These are phyloP conservation scores for Isaurus tuberculatus DNA, from an alignment of 92 coral and sea anemone species.

Conservation along the genomic window DNA sequence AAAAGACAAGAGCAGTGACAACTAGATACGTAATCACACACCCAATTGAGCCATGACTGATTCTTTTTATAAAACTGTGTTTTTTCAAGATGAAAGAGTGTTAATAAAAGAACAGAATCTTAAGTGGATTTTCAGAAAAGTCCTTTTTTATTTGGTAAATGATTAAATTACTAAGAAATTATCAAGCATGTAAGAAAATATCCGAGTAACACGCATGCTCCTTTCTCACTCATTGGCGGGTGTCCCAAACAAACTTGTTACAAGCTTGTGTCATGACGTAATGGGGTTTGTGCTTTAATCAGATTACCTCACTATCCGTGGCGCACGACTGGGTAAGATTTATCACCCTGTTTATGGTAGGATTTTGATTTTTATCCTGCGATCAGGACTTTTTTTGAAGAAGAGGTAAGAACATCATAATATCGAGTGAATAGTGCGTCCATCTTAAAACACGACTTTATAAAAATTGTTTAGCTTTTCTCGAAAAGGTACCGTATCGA, in stretches of 20 bases:
- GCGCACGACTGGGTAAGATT: conserved; percentile 29
- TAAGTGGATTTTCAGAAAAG: background rate
- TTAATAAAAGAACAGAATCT: background rate
- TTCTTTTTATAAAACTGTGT: too few species aligned
- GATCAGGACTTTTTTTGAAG: conserved; percentile 10
- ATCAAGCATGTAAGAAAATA: conserved; percentile 34
- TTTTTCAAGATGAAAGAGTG: too few species aligned
- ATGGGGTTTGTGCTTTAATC: conserved; percentile 60
- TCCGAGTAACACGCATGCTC: conserved; percentile 10
- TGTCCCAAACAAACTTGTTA: conserved; percentile 47
- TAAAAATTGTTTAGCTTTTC: too few species aligned
- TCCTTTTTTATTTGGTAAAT: conserved; percentile 12
- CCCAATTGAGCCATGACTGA: too few species aligned
- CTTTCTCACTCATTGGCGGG: conserved; percentile 56
- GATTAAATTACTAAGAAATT: conserved; percentile 71
- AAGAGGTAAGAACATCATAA: conserved; percentile 33
- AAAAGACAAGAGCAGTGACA: too few species aligned
- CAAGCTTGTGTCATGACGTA: conserved; percentile 89
- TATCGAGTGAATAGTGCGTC: background rate
- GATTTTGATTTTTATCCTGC: conserved; percentile 32
- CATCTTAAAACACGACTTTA: too few species aligned
- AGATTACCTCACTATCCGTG: conserved; percentile 85
- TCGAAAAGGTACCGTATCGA: too few species aligned
- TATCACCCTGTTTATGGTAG: conserved; percentile 20
- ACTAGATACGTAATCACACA: too few species aligned